Evolutionary conservation across 2,888 invertebrate genomes (phyloP).

Genomic region (Melinaea marsaeus): DNA sequence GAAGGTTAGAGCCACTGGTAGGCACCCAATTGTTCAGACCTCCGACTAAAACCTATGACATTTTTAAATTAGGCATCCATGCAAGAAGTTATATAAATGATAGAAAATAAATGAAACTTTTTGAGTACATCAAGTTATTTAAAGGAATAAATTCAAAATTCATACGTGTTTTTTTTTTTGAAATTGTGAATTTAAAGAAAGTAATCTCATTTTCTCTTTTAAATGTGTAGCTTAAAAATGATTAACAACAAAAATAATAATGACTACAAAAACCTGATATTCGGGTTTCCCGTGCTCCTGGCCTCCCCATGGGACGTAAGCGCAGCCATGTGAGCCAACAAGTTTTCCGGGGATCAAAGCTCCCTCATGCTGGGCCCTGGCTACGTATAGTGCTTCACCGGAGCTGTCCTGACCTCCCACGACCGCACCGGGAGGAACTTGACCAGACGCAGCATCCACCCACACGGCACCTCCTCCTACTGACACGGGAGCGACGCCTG

Average conservation of each 20-base stretch:
- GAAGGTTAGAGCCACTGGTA: slow-evolving; percentile 81
- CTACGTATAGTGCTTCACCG: slow-evolving; percentile 81
- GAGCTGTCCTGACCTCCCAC: slow-evolving; percentile 79
- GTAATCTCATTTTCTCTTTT: too few relatives aligned
- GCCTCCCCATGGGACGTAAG: slow-evolving; percentile 90
- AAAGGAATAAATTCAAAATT: too few relatives aligned
- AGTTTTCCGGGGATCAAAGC: slow-evolving; percentile 90
- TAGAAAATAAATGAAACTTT: too few relatives aligned
- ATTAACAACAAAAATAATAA: too few relatives aligned
- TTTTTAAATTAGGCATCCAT: background rate
- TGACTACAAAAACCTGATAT: slow-evolving; percentile 80
- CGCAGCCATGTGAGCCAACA: slow-evolving; percentile 85
- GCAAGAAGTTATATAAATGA: too few relatives aligned
- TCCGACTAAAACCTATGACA: slow-evolving; percentile 73
- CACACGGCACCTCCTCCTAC: slow-evolving; percentile 59
- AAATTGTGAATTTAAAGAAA: too few relatives aligned
- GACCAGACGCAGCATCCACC: slow-evolving; percentile 80
- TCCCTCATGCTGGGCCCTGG: slow-evolving; percentile 86
- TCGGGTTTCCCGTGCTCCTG: slow-evolving; percentile 84
- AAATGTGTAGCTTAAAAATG: too few relatives aligned
- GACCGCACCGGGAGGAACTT: slow-evolving; percentile 84
- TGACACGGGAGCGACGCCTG: slow-evolving; percentile 29
- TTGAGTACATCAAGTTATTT: too few relatives aligned
- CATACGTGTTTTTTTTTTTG: too few relatives aligned
- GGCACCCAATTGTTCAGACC: slow-evolving; percentile 84